phyloP scores from a whole-genome alignment of 1,140 invertebrate species.

The Polypedilum pembai region DNA sequence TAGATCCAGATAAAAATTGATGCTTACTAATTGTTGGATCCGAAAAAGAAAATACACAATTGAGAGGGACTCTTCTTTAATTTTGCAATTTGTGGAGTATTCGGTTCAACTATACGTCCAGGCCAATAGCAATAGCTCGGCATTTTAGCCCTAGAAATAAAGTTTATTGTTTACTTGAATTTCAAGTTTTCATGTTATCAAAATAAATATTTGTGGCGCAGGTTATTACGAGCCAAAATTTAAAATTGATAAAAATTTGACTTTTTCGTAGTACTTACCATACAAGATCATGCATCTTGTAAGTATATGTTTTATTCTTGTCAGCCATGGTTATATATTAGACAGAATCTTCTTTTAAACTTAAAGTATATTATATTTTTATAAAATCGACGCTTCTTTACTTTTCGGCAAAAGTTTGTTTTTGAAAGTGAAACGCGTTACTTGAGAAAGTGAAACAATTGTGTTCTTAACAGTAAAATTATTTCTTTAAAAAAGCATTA shows the following conservation, averaged over 20 bases:
- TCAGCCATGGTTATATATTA: not conserved
- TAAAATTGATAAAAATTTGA: not conserved
- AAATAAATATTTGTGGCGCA: no score
- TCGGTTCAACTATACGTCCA: constrained; percentile 17
- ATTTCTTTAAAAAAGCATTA: no score
- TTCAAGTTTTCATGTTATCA: no score
- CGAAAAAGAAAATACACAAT: constrained; percentile 85
- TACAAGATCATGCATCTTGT: constrained; percentile 3
- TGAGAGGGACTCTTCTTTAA: constrained; percentile 20
- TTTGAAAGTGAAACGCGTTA: no score
- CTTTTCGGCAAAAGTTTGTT: no score
- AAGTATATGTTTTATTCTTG: not conserved
- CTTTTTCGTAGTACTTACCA: not conserved
- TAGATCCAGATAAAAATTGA: constrained; percentile 25
- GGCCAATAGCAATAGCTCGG: not conserved
- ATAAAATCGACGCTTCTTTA: no score
- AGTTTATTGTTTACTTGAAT: not conserved
- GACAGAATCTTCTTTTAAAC: no score
- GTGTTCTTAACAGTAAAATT: no score
- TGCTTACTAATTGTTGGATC: constrained; percentile 88
- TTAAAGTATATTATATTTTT: no score
- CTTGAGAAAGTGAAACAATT: no score
- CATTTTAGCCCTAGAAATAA: constrained; percentile 21
- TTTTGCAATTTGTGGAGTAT: not conserved
- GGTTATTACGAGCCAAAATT: not conserved